Conservation (phyloP, 1,140 invertebrate genomes). For the Lasaia peninsularis region DNA sequence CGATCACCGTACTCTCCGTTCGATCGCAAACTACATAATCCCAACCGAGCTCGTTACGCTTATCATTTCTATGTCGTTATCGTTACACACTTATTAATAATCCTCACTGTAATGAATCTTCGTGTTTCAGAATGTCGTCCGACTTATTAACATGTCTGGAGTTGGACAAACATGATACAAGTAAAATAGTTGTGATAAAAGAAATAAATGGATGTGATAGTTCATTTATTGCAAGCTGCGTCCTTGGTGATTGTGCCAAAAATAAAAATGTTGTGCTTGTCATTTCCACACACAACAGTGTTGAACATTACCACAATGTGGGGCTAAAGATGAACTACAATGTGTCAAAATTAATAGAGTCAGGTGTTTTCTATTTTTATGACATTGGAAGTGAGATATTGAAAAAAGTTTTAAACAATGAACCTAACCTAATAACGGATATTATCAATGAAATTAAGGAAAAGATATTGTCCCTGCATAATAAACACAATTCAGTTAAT, state of each 20-base stretch:
- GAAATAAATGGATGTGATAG: slow-evolving; percentile 83
- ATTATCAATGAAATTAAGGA: slow-evolving; percentile 43
- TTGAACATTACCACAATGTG: slow-evolving; percentile 84
- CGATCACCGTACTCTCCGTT: background rate
- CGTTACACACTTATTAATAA: background rate
- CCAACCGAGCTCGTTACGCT: background rate
- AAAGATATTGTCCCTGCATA: slow-evolving; percentile 38
- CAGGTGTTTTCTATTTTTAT: slow-evolving; percentile 74
- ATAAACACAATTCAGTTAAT: slow-evolving; percentile 64
- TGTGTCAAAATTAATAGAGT: slow-evolving; percentile 77
- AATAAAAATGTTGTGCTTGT: slow-evolving; percentile 79
- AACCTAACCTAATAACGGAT: slow-evolving; percentile 50
- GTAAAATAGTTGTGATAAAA: slow-evolving; percentile 80
- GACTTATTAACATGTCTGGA: slow-evolving; percentile 78
- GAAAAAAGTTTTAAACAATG: slow-evolving; percentile 78
- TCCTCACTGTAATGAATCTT: background rate
- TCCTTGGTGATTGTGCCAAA: slow-evolving; percentile 79
- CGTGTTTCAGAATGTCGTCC: slow-evolving; percentile 65
- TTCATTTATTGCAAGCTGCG: slow-evolving; percentile 82
- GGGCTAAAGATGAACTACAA: slow-evolving; percentile 86
- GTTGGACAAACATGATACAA: slow-evolving; percentile 74
- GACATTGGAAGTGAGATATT: slow-evolving; percentile 46
- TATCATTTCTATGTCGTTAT: background rate
- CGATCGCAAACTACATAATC: background rate
- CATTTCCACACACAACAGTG: slow-evolving; percentile 83